A percentile compares a stretch with the other conserved stretches of the same genome.
These are phyloP conservation scores for Parthenolecanium corni DNA, from an alignment of 2,888 invertebrate species.

Conservation along the genomic window DNA sequence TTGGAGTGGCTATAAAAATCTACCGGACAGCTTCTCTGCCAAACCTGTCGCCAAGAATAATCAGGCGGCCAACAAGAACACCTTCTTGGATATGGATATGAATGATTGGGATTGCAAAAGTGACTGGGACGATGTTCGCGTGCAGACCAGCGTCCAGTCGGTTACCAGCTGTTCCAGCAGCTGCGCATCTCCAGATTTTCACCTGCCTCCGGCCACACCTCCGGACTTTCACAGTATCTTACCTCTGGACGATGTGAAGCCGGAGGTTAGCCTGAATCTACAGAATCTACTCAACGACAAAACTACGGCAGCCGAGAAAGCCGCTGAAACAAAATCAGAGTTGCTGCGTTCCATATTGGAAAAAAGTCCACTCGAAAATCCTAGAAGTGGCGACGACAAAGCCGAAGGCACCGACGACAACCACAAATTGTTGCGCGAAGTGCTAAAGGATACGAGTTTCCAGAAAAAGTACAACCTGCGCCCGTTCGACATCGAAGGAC, in stretches of 20 bases:
- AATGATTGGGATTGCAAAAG: constrained; percentile 20
- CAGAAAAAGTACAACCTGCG: constrained; percentile 71
- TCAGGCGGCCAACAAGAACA: not conserved
- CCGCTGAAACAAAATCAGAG: constrained; percentile 10
- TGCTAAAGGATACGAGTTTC: constrained; percentile 70
- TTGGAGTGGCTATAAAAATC: constrained; percentile 9
- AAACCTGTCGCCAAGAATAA: not conserved
- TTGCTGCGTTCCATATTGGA: constrained; percentile 16
- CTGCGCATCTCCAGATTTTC: constrained; percentile 30
- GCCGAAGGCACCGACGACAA: constrained; percentile 37
- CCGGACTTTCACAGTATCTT: constrained; percentile 20
- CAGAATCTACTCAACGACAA: constrained; percentile 49
- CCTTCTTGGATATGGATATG: constrained; percentile 32
- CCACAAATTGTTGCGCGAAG: constrained; percentile 67
- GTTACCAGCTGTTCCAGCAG: constrained; percentile 24
- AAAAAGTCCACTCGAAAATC: constrained; percentile 38
- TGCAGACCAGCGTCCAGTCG: constrained; percentile 12
- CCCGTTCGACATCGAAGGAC: constrained; percentile 57
- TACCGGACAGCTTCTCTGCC: not conserved
- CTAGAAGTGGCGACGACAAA: constrained; percentile 7
- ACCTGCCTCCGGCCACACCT: constrained; percentile 31
- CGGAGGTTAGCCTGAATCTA: constrained; percentile 52
- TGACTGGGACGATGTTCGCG: constrained; percentile 22
- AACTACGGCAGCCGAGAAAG: constrained; percentile 36
- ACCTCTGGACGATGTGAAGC: constrained; percentile 37